Evolutionary conservation across 1,140 invertebrate species (phyloP).

Genomic region (Bombus fervidus): DNA sequence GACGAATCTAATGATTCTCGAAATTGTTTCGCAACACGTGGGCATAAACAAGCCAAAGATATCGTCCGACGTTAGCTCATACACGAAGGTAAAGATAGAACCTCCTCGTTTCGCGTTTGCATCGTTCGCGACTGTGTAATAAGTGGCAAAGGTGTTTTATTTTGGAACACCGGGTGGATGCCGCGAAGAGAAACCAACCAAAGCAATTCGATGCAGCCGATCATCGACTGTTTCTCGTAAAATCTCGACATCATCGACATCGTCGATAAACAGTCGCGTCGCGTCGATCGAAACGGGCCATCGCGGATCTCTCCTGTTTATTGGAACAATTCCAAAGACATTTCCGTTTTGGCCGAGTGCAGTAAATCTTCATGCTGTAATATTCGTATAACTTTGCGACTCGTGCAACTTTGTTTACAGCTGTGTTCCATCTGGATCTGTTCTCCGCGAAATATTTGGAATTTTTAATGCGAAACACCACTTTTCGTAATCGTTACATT

Average conservation of each 20-base stretch:
- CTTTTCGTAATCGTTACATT: neutral
- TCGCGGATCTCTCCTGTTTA: constrained; percentile 35
- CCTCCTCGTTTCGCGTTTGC: constrained; percentile 43
- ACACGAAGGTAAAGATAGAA: constrained; percentile 66
- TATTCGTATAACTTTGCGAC: neutral
- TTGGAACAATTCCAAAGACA: neutral
- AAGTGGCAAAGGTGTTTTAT: constrained; percentile 37
- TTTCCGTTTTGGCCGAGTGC: neutral
- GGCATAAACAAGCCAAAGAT: constrained; percentile 69
- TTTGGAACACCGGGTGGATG: constrained; percentile 53
- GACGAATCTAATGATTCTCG: constrained; percentile 59
- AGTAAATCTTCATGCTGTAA: neutral
- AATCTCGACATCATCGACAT: neutral
- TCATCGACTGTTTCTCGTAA: neutral
- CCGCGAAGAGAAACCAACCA: neutral
- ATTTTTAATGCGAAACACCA: neutral
- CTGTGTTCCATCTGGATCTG: neutral
- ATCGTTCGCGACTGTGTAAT: constrained; percentile 42
- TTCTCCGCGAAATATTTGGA: neutral
- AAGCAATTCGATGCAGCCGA: neutral
- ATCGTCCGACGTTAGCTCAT: constrained; percentile 61
- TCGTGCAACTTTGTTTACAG: neutral
- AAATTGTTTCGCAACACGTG: constrained; percentile 57
- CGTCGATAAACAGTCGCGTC: constrained; percentile 4
- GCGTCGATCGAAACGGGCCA: neutral